phyloP scores from a whole-genome alignment of 2,113 vertebrate genomes.

The Ceyx margarethae region DNA sequence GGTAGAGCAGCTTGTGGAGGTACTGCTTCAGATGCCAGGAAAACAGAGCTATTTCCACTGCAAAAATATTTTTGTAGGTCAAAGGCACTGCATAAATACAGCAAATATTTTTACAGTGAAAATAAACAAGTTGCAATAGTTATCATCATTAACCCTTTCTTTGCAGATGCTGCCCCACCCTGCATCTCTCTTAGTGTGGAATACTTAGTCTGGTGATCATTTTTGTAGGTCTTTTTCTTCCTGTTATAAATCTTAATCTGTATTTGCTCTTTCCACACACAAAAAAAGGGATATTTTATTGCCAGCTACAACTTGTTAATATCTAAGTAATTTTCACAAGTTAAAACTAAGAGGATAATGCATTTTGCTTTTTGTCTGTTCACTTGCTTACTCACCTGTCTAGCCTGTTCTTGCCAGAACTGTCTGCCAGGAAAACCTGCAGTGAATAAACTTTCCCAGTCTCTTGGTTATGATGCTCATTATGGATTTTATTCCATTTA shows the following conservation, averaged over 20 bases:
- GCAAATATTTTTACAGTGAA: constrained; percentile 55
- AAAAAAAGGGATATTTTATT: background rate
- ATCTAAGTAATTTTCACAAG: background rate
- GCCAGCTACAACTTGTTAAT: background rate
- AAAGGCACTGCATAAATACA: constrained; percentile 41
- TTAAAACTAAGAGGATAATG: background rate
- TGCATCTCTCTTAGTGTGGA: background rate
- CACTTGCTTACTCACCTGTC: background rate
- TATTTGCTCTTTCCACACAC: background rate
- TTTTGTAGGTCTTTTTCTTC: background rate
- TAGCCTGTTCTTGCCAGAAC: background rate
- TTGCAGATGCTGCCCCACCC: background rate
- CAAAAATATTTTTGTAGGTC: constrained; percentile 59
- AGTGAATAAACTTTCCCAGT: background rate
- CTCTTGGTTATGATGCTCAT: background rate
- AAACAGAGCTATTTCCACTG: constrained; percentile 51
- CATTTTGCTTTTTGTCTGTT: background rate
- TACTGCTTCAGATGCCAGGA: constrained; percentile 31
- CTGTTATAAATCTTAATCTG: background rate
- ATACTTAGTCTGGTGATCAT: background rate
- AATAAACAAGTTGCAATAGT: constrained; percentile 38
- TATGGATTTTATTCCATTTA: background rate
- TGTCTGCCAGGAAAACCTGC: background rate
- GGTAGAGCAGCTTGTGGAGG: background rate
- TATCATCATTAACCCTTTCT: constrained; percentile 25